phyloP scores from a whole-genome alignment of 2,888 invertebrate genomes.

The Eupithecia subfuscata region DNA sequence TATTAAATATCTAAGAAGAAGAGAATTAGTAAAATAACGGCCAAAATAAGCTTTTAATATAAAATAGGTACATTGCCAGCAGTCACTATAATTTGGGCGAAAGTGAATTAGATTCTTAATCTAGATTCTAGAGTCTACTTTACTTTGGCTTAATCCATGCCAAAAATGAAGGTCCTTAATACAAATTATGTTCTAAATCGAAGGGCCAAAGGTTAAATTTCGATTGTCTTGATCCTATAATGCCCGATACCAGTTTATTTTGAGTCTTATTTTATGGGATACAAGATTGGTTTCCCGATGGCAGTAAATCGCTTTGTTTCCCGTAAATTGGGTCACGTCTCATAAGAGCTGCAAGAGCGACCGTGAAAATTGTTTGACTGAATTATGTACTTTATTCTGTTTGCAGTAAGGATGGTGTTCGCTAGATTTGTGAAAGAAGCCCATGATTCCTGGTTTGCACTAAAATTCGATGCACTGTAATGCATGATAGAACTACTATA shows the following conservation, averaged over 20 bases:
- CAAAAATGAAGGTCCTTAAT: too few relatives aligned
- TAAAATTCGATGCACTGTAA: neutral
- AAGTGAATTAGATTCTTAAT: neutral
- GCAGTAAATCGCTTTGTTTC: slow-evolving; percentile 69
- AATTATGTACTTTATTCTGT: neutral
- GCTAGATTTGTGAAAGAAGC: neutral
- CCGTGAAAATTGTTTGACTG: neutral
- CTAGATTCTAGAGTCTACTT: neutral
- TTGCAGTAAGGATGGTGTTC: neutral
- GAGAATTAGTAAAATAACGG: too few relatives aligned
- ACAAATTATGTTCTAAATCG: neutral
- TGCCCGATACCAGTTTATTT: neutral
- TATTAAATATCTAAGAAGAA: too few relatives aligned
- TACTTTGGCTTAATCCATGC: neutral
- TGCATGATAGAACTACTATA: neutral
- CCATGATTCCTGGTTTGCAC: neutral
- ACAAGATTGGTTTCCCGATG: slow-evolving; percentile 34
- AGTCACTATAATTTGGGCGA: neutral
- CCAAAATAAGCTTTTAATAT: too few relatives aligned
- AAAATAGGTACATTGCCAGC: too few relatives aligned
- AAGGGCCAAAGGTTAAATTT: neutral
- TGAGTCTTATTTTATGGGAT: slow-evolving; percentile 39
- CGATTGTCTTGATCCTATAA: neutral
- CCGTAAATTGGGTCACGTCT: slow-evolving; percentile 75
- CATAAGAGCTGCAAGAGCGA: slow-evolving; percentile 48